These are phyloP conservation scores for Theocolax elegans DNA, from an alignment of 1,140 invertebrate genomes.

Conservation along the genomic window DNA sequence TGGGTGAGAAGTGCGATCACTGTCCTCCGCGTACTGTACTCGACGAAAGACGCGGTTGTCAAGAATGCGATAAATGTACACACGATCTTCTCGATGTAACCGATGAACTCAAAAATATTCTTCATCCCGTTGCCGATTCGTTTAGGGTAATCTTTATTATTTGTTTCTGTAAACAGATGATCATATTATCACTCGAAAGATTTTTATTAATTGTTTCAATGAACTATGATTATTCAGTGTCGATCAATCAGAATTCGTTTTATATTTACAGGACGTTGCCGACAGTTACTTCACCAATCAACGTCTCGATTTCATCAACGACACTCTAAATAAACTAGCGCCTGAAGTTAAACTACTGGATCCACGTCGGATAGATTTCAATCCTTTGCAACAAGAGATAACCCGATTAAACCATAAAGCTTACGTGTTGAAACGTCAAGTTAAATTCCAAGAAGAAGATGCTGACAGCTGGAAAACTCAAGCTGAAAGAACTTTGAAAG, in stretches of 20 bases:
- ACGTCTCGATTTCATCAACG: conserved; percentile 79
- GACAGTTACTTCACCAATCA: conserved; percentile 83
- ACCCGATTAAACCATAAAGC: conserved; percentile 69
- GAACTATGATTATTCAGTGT: background rate
- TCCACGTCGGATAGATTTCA: conserved; percentile 73
- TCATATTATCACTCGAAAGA: no score
- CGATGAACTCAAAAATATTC: conserved; percentile 75
- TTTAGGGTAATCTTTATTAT: conserved; percentile 71
- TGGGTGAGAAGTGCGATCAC: conserved; percentile 94
- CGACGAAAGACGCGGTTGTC: conserved; percentile 77
- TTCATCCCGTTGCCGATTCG: conserved; percentile 76
- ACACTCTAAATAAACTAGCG: conserved; percentile 72
- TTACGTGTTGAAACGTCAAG: conserved; percentile 71
- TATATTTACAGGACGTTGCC: conserved; percentile 71
- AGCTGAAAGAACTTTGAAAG: conserved; percentile 69
- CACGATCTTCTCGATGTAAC: conserved; percentile 88
- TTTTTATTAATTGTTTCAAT: background rate
- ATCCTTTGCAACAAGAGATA: conserved; percentile 72
- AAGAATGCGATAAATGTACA: conserved; percentile 89
- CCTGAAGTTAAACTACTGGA: conserved; percentile 76
- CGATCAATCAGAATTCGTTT: background rate
- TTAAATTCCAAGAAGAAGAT: conserved; percentile 64
- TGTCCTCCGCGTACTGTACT: conserved; percentile 87
- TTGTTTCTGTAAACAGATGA: no score
- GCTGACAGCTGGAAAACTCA: conserved; percentile 67